Base-by-base conservation (phyloP, 2,888 invertebrate species). In the Stictocephala bisonia region DNA sequence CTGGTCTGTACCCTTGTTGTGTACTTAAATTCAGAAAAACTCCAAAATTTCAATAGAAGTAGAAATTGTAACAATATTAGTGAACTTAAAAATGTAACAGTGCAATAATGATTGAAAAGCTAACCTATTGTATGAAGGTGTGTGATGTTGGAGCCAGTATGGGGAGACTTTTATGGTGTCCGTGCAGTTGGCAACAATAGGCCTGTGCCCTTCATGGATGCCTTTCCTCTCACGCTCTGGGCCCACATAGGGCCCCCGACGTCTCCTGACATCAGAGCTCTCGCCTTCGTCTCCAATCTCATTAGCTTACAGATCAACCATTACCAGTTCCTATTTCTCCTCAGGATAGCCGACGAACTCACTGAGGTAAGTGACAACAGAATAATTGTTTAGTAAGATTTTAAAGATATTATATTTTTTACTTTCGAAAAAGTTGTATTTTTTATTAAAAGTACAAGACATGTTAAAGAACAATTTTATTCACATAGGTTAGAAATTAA, bases 271-370 rank as follows among this genome's bases (percentile, higher is more conserved):
- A 89, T 95, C 77, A 93, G 94, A 84, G 89, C 92, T 26, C 88
- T 97, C 64, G 92, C 92, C 0, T 90, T 95, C 80, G 91, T 96
- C 66, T 90, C 92, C 66, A 94, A 94, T 80, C 86, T 96, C 81
- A 90, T 96, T 67, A 94, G 94, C 77, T 86, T 96, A 2, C 97
- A 97, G 85, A 87, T 98, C 74, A 97, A 96, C 86, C 97, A 97
- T 84, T 96, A 94, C 84, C 97, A 97, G 85, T 92, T 92, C 85
- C 87, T 97, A 79, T 97, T 97, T 85, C 86, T 97, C 68, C 85
- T 96, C 84, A 87, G 97, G 68, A 87, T 96, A 80, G 87, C 93
- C 24, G 97, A 97, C 84, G 89, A 92, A 60, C 84, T 95, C 31
- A 88, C 92, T 0, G 95, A 95, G 78, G 81, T 80, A 51, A 44